Evolutionary conservation across 35 echinoderm and acorn worm genomes (phyloP).

Genomic region (Anneissia japonica): DNA sequence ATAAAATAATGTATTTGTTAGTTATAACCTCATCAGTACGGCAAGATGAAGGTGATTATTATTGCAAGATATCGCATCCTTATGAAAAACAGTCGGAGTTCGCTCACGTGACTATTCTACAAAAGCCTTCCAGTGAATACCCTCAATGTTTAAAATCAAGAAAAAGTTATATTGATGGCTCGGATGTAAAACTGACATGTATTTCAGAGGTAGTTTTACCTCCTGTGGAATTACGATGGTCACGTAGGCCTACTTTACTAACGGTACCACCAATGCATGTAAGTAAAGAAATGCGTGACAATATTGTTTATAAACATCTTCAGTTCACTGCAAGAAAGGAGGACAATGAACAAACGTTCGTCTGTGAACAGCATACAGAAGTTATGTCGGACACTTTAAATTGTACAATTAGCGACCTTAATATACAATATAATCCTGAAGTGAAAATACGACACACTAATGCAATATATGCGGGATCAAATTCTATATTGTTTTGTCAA

Average conservation of each 20-base stretch:
- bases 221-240: not conserved
- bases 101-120: not conserved
- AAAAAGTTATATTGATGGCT: not conserved
- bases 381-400: not conserved
- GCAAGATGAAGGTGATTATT: not conserved
- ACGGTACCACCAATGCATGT: not conserved
- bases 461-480: not conserved
- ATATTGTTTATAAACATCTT: not conserved
- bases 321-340: not conserved
- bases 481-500: not conserved
- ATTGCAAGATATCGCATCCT: not conserved
- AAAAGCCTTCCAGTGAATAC: not conserved
- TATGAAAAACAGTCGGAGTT: not conserved
- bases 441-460: not conserved
- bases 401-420: not conserved
- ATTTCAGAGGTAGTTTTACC: not conserved
- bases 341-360: not conserved
- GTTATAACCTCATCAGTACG: not conserved
- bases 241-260: not conserved
- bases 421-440: not conserved
- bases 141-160: not conserved
- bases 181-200: not conserved
- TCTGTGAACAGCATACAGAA: not conserved
- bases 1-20: not conserved
- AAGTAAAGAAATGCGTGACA: not conserved